A percentile compares a stretch with the other conserved stretches of the same genome.
phyloP scores from a whole-genome alignment of 2,888 invertebrate genomes.

The Atherix ibis region DNA sequence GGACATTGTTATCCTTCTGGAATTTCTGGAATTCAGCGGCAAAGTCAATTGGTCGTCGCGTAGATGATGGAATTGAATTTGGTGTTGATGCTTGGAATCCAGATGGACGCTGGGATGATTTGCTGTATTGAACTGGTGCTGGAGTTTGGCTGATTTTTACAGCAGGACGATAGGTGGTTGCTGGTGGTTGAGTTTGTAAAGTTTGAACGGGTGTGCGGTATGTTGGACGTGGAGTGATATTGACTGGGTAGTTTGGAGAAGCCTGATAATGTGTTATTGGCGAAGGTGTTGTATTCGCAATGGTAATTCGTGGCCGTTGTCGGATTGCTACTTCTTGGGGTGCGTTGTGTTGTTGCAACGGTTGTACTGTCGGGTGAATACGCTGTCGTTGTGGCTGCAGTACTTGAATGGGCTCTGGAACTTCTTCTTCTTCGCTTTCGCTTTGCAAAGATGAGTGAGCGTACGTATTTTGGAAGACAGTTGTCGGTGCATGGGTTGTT shows the following conservation, averaged over 20 bases:
- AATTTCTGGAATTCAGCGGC: slow-evolving; percentile 61
- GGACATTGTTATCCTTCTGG: slow-evolving; percentile 46
- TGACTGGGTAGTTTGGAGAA: slow-evolving; percentile 36
- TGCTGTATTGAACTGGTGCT: slow-evolving; percentile 19
- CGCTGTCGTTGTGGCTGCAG: slow-evolving; percentile 30
- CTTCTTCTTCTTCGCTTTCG: slow-evolving; percentile 41
- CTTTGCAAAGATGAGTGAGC: slow-evolving; percentile 28
- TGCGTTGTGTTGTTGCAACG: slow-evolving; percentile 10
- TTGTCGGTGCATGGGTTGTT: slow-evolving; percentile 41
- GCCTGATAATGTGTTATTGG: slow-evolving; percentile 26
- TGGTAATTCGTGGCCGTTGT: slow-evolving; percentile 29
- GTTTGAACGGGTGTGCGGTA: slow-evolving; percentile 32
- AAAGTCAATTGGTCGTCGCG: slow-evolving; percentile 39
- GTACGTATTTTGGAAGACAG: slow-evolving; percentile 57
- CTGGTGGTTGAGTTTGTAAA: slow-evolving; percentile 39
- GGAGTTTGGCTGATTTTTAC: slow-evolving; percentile 44
- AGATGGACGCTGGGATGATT: slow-evolving; percentile 21
- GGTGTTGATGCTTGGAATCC: slow-evolving; percentile 7
- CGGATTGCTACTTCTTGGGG: slow-evolving; percentile 12
- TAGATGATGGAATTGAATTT: slow-evolving; percentile 23
- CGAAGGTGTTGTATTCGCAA: slow-evolving; percentile 37
- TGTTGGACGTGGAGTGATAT: slow-evolving; percentile 44
- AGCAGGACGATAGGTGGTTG: slow-evolving; percentile 50
- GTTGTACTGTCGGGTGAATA: slow-evolving; percentile 19
- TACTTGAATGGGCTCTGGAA: slow-evolving; percentile 38